Conservation (phyloP, 2,888 invertebrate species). For the Ophonus ardosiacus region DNA sequence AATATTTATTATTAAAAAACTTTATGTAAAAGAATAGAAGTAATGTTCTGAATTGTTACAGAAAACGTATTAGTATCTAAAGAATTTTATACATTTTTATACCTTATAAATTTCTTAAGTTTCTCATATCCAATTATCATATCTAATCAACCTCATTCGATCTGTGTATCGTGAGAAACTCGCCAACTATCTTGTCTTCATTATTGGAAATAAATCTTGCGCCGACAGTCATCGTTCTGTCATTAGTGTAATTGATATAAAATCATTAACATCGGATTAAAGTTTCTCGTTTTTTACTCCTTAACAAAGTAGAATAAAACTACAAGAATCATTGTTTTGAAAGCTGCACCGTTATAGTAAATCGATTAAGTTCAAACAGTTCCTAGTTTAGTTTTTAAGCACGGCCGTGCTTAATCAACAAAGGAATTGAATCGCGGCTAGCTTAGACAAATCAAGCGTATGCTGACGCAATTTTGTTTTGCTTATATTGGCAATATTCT, state of each 20-base stretch:
- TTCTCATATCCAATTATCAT: not conserved
- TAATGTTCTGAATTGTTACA: too few species aligned
- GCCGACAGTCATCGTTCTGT: not conserved
- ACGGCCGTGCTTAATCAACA: not conserved
- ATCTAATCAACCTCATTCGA: not conserved
- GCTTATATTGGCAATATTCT: not conserved
- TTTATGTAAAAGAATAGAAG: too few species aligned
- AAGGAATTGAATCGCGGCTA: conserved; percentile 16
- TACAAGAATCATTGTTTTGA: conserved; percentile 2
- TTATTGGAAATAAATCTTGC: not conserved
- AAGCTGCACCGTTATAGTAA: not conserved
- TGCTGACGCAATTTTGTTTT: not conserved
- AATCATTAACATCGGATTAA: not conserved
- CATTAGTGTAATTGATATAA: not conserved
- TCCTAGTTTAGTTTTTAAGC: not conserved
- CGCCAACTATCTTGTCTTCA: not conserved
- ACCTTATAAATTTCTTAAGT: not conserved
- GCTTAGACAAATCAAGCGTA: not conserved
- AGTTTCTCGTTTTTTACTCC: not conserved
- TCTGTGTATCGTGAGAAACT: not conserved
- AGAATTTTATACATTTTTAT: too few species aligned
- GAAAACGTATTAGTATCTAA: too few species aligned
- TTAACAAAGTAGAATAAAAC: not conserved
- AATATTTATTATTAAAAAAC: too few species aligned
- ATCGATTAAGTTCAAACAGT: not conserved